Evolutionary conservation across 2,797 vertebrate genomes (phyloP).

Genomic region (Pipistrellus kuhlii): DNA sequence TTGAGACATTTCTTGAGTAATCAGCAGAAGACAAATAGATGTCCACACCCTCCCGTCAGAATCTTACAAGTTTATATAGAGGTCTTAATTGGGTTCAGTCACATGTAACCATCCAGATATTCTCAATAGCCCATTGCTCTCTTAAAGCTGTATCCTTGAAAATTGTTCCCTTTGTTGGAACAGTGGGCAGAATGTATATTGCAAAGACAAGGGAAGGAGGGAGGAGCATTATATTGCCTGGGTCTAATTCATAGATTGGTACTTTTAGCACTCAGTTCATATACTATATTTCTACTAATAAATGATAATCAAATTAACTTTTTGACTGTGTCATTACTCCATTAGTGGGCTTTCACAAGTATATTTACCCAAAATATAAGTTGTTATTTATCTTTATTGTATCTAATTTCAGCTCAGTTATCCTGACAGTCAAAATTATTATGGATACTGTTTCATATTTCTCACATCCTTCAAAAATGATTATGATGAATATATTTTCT

Average conservation of each 20-base stretch:
- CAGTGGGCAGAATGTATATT: not conserved
- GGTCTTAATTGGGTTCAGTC: not conserved
- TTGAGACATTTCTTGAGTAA: not conserved
- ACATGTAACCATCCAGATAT: not conserved
- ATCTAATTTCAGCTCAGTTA: not conserved
- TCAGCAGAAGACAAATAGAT: not conserved
- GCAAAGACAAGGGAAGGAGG: not conserved
- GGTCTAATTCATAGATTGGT: not conserved
- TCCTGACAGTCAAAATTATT: not conserved
- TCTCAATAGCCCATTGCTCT: not conserved
- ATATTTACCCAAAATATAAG: not conserved
- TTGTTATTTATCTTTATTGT: not conserved
- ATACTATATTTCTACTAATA: not conserved
- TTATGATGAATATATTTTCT: not conserved
- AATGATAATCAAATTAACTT: not conserved
- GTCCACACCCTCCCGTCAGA: accelerated
- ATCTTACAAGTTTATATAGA: not conserved
- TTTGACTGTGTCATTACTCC: not conserved
- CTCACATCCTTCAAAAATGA: not conserved
- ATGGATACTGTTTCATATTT: not conserved
- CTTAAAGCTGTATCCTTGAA: not conserved
- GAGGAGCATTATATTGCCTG: not conserved
- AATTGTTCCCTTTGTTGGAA: not conserved
- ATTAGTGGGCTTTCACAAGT: not conserved
- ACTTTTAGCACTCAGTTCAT: not conserved